Conservation (phyloP, 2,888 invertebrate species). For the Rhodophaea formosa region DNA sequence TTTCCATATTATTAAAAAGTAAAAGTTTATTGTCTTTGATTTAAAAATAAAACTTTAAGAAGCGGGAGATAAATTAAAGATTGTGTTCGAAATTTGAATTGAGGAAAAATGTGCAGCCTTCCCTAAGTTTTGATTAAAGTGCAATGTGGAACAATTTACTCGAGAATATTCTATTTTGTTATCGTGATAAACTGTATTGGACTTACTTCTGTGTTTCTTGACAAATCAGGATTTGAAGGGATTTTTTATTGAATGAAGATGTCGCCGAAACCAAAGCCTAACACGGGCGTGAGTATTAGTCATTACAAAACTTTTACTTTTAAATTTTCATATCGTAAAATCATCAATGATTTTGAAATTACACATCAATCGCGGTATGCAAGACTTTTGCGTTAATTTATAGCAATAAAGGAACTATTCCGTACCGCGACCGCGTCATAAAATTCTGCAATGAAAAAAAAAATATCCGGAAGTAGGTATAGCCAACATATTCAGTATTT, state of each 20-base stretch:
- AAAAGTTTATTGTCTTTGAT: constrained; percentile 19
- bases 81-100: constrained; percentile 16
- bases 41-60: constrained; percentile 15
- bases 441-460: too few species aligned
- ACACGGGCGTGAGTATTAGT: constrained; percentile 38
- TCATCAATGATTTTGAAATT: too few species aligned
- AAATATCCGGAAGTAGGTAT: too few species aligned
- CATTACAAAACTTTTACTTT: too few species aligned
- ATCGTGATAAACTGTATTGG: constrained; percentile 47
- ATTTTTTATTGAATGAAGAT: constrained; percentile 41
- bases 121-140: constrained; percentile 36
- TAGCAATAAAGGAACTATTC: too few species aligned
- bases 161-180: constrained; percentile 50
- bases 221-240: constrained; percentile 35
- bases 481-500: too few species aligned
- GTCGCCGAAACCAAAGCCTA: constrained; percentile 60
- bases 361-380: too few species aligned
- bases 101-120: constrained; percentile 31
- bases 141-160: constrained; percentile 52
- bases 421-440: too few species aligned
- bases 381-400: too few species aligned
- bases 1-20: constrained; percentile 19
- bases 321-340: too few species aligned
- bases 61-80: neutral
- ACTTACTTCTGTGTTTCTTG: constrained; percentile 62